These are phyloP conservation scores for Hippocampus zosterae DNA, from an alignment of 2,113 vertebrate species.

Conservation along the genomic window DNA sequence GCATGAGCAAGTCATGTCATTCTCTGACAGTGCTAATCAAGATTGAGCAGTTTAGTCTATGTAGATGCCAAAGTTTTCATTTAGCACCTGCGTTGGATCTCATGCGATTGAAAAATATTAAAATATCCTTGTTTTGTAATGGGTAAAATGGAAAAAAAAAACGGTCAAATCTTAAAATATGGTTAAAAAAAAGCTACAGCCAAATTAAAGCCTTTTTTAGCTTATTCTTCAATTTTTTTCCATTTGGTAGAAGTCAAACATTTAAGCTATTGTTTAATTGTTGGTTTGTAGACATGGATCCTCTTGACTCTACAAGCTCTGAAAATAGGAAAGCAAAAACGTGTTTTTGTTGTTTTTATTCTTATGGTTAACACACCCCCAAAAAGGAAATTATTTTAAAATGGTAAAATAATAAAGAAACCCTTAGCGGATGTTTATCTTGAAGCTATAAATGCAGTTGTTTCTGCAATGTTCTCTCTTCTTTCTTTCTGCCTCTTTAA, in stretches of 20 bases:
- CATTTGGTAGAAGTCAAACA: no score
- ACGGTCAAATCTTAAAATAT: background rate
- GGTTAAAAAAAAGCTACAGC: background rate
- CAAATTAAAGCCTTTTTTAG: no score
- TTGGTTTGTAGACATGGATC: background rate
- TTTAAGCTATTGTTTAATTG: background rate
- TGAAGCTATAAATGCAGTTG: constrained; percentile 39
- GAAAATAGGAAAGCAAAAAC: background rate
- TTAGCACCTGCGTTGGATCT: no score
- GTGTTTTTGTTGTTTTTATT: no score
- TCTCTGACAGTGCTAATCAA: no score
- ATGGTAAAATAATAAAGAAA: constrained; percentile 37
- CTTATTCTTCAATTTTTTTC: no score
- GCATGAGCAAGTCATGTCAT: no score
- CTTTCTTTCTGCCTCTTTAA: constrained; percentile 41
- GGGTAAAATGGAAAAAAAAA: background rate
- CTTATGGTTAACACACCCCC: no score
- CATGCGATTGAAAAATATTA: no score
- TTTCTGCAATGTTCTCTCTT: constrained; percentile 25
- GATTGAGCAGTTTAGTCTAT: no score
- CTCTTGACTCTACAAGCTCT: background rate
- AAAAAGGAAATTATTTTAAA: constrained; percentile 1
- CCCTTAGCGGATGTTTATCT: constrained; percentile 63
- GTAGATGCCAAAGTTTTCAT: no score
- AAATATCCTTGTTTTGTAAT: no score